Evolutionary conservation across 2,797 vertebrate species (phyloP).

Genomic region (Pseudochaenichthys georgianus): DNA sequence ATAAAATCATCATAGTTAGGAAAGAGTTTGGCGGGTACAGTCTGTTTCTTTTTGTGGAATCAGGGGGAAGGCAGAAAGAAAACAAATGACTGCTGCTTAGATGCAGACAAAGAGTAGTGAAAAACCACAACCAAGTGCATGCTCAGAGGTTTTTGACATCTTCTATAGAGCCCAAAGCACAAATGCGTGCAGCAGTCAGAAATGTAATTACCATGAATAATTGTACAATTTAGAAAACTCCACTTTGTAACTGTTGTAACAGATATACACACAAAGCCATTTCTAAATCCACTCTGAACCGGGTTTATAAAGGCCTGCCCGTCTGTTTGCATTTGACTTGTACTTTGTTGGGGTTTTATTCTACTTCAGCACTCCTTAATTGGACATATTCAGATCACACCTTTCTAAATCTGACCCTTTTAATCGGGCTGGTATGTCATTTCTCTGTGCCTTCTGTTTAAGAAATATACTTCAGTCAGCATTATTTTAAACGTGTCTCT

Average conservation of each 20-base stretch:
- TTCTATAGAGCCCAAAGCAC: constrained; percentile 40
- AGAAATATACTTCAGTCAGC: constrained; percentile 5
- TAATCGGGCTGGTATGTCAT: not conserved
- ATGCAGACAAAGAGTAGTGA: constrained; percentile 37
- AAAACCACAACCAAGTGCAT: constrained; percentile 29
- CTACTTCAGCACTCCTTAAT: not conserved
- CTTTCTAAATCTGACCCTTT: constrained; percentile 1
- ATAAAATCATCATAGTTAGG: constrained; percentile 60
- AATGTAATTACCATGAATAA: constrained; percentile 63
- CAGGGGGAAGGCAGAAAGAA: not conserved
- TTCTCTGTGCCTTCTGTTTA: not conserved
- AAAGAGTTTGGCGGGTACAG: constrained; percentile 42
- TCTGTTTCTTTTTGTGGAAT: constrained; percentile 37
- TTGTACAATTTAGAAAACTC: constrained; percentile 31
- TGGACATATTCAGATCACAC: constrained; percentile 9
- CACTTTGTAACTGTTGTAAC: constrained; percentile 1
- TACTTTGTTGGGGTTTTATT: not conserved
- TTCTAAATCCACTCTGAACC: constrained; percentile 12
- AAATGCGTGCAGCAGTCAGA: constrained; percentile 36
- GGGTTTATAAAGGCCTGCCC: not conserved
- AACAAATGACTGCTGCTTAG: constrained; percentile 17
- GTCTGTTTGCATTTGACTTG: not conserved
- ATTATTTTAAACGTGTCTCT: constrained; percentile 40
- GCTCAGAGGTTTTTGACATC: constrained; percentile 39
- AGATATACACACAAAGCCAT: constrained; percentile 8